These are phyloP conservation scores for Pygoscelis adeliae DNA, from an alignment of 2,113 vertebrate species.

Conservation along the genomic window DNA sequence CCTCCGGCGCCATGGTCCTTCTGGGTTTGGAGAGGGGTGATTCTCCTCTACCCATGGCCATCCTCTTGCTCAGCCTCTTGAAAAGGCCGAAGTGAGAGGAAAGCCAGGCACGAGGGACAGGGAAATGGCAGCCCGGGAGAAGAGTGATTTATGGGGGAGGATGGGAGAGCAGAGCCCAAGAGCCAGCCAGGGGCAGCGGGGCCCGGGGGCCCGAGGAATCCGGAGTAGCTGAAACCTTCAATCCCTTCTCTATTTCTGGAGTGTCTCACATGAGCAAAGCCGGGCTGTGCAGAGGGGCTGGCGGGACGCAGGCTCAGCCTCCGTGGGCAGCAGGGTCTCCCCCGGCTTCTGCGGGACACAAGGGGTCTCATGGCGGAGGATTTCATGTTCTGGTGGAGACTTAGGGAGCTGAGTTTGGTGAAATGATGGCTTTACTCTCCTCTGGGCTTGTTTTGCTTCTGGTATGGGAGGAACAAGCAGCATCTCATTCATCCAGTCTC, in stretches of 20 bases:
- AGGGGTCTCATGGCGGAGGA: not conserved
- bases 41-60: not conserved
- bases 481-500: constrained; percentile 19
- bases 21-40: not conserved
- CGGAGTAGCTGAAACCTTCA: not conserved
- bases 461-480: not conserved
- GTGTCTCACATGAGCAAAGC: not conserved
- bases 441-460: not conserved
- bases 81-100: not conserved
- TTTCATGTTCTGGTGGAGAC: not conserved
- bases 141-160: not conserved
- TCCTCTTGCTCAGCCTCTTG: not conserved
- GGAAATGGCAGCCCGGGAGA: not conserved
- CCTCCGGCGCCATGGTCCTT: not conserved
- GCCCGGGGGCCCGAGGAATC: not conserved
- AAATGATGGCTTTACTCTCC: not conserved
- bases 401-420: not conserved
- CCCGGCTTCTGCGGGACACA: not conserved
- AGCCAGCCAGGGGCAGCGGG: not conserved
- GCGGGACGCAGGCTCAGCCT: not conserved
- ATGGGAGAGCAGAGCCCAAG: not conserved
- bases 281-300: not conserved
- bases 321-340: not conserved
- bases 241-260: constrained; percentile 64
- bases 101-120: not conserved